A percentile compares a stretch with the other conserved stretches of the same genome.
phyloP scores from a whole-genome alignment of 2,113 vertebrate species.

The Macrotus californicus region DNA sequence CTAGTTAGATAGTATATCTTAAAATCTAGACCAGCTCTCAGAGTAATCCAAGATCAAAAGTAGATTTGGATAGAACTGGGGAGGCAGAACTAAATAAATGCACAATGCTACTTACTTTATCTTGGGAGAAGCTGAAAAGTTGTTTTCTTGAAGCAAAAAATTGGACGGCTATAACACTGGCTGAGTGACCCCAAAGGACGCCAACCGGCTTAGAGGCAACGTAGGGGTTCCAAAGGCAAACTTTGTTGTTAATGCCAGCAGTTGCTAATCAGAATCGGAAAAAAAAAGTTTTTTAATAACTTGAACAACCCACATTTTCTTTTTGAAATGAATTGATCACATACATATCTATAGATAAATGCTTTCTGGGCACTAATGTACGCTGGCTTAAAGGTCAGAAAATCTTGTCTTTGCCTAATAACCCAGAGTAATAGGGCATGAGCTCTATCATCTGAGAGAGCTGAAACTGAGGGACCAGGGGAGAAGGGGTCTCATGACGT shows the following conservation, averaged over 20 bases:
- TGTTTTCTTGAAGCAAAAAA: conserved; percentile 84
- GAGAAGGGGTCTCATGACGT: rapidly evolving
- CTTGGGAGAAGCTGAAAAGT: conserved; percentile 87
- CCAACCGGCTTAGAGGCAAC: conserved; percentile 82
- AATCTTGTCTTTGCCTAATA: neutral
- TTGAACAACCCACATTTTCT: neutral
- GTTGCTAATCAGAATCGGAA: conserved; percentile 79
- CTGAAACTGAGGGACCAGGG: neutral
- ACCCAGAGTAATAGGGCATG: neutral
- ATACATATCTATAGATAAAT: neutral
- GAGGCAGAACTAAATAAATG: neutral
- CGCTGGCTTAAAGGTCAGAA: neutral
- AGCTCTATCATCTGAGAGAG: neutral
- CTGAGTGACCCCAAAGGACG: conserved; percentile 80
- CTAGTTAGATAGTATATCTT: neutral
- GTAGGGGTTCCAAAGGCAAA: conserved; percentile 88
- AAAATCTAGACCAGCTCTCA: neutral
- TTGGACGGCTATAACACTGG: conserved; percentile 79
- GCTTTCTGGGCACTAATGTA: neutral
- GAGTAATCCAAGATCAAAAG: neutral
- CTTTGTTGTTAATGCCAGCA: conserved; percentile 83
- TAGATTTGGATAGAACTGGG: neutral
- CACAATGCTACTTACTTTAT: conserved; percentile 80
- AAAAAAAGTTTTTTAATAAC: conserved; percentile 20
- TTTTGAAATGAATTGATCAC: neutral